phyloP scores from a whole-genome alignment of 2,797 vertebrate genomes.

The Hemitrygon akajei region DNA sequence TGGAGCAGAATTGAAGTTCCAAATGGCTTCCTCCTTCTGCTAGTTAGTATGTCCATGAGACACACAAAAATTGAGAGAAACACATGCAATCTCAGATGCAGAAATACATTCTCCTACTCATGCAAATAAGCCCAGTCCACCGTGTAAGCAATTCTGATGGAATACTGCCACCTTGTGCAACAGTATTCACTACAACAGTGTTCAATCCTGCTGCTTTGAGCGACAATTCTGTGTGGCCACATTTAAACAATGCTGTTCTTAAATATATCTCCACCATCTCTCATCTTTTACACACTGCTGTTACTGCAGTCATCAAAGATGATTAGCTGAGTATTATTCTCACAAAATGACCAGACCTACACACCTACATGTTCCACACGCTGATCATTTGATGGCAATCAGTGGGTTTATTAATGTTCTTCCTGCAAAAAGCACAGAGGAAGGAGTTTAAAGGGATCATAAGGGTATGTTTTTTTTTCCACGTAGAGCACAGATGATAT shows the following conservation, averaged over 20 bases:
- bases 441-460: no score
- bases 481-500: no score
- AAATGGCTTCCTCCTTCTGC: no score
- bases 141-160: neutral
- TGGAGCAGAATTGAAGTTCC: no score
- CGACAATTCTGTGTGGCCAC: neutral
- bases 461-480: no score
- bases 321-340: neutral
- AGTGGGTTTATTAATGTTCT: neutral
- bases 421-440: no score
- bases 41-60: no score
- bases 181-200: neutral
- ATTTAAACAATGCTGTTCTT: neutral
- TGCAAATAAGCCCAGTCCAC: neutral
- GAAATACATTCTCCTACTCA: neutral
- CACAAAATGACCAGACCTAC: neutral
- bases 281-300: neutral
- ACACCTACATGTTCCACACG: neutral
- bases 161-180: conserved; percentile 5
- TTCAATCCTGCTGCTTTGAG: neutral
- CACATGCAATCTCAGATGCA: no score
- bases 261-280: neutral
- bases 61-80: no score
- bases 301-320: neutral
- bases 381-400: neutral